Evolutionary conservation across 1,140 invertebrate species (phyloP), one percentile per base, ranked within the genome.

Genomic region (Gerris buenoi): DNA sequence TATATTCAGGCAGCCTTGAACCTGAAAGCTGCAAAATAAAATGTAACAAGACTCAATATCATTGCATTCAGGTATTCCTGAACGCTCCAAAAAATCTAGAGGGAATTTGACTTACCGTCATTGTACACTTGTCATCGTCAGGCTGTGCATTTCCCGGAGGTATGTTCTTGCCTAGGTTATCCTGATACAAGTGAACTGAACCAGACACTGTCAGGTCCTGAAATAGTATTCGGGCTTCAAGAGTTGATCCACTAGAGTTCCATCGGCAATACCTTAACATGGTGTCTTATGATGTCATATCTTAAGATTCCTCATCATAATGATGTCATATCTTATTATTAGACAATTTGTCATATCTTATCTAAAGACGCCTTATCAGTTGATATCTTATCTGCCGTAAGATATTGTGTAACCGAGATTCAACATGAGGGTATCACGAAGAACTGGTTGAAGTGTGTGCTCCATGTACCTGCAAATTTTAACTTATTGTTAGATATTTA

Each of bases 341-440:
- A n/a, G n/a, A n/a, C n/a, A n/a, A n/a, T n/a, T n/a, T n/a, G n/a
- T n/a, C n/a, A n/a, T n/a, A n/a, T n/a, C n/a, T n/a, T n/a, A n/a
- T n/a, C n/a, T n/a, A n/a, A n/a, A n/a, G n/a, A n/a, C n/a, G n/a
- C n/a, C n/a, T n/a, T n/a, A n/a, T n/a, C n/a, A n/a, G n/a, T n/a
- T n/a, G n/a, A n/a, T n/a, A n/a, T n/a, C n/a, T 56, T n/a, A 61
- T 29, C 65, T 63, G 27, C 89, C 89, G 74, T 90, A 91, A 59
- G 88, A 90, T 68, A 90, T 83, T 1, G 88, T 89, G 72, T 90
- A 91, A 15, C 89, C 89, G 85, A 91, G 87, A 73, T 89, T 89
- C 68, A 86, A 79, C 88, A 90, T 90, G n/a, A 91, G 77, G 1
- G 88, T 89, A 72, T 91, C 88, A 75, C 89, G 89, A 56, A 91